Base-by-base conservation (phyloP, 1,140 invertebrate genomes). In the Achroia grisella region DNA sequence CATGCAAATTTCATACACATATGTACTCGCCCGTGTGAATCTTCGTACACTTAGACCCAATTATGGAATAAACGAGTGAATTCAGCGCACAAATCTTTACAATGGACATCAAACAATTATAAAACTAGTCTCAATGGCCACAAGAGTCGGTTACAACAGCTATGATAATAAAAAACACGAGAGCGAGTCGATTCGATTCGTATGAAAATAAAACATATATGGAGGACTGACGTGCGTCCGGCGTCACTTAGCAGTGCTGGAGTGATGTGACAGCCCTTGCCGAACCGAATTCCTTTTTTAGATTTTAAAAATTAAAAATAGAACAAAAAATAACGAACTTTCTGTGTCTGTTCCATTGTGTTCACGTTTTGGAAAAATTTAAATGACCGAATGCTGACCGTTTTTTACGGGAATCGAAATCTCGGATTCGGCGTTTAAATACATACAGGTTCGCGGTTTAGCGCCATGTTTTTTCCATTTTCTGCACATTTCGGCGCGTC, bases 381-480 rank as follows among this genome's bases (percentile, higher is more conserved):
- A 81, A 84, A 84, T 78, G 73, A 72, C 65, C 71, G 66, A 71
- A 64, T 56, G 62, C 56, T 68, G 69, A 64, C 52, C 64, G 66
- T 55, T 77, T 79, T 82, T 79, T 39, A 28, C 14, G 60, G 53
- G 58, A 46, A 39, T 47, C 58, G 65, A 70, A 71, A 81, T 81
- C 65, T 74, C 65, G 67, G 51, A 62, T 70, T 79, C 71, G 77
- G 79, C 79, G 79, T 84, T 84, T 81, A 81, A 84, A 84, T 84
- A 84, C 79, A 84, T 81, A 78, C 69, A 53, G 68, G 71, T 81
- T 84, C 77, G 73, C 77, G 77, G 79, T 71, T 84, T 81, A 83
- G 79, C 79, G 79, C 79, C 79, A 83, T 81, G 73, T 83, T 81
- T 83, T 83, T 81, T 78, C 75, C 69, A 68, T 81, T 83, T 81